These are phyloP conservation scores for Coecobrya sp. DNA, from an alignment of 2,888 invertebrate genomes.

Conservation along the genomic window DNA sequence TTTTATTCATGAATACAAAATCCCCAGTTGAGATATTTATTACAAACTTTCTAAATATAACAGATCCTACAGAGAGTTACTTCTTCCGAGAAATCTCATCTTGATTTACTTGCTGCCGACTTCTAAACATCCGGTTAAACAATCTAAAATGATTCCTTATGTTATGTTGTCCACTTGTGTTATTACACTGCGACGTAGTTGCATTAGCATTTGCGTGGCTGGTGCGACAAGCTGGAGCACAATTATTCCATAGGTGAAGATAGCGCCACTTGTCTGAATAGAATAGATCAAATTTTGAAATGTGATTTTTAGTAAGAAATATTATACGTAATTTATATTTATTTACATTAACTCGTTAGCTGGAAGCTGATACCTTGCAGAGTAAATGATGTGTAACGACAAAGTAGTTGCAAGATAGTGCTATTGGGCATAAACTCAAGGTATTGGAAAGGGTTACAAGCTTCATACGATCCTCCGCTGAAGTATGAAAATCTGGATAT, in stretches of 20 bases:
- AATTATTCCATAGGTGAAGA: conserved; percentile 28
- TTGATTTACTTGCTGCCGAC: too few species aligned
- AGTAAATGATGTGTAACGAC: not conserved
- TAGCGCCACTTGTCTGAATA: conserved; percentile 9
- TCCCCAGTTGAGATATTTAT: too few species aligned
- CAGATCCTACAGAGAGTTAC: too few species aligned
- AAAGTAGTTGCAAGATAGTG: conserved; percentile 3
- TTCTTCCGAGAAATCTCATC: too few species aligned
- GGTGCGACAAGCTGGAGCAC: conserved; percentile 21
- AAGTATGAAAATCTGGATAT: too few species aligned
- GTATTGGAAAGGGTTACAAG: not conserved
- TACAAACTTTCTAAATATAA: too few species aligned
- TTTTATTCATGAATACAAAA: too few species aligned
- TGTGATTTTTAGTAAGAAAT: not conserved
- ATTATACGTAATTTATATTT: too few species aligned
- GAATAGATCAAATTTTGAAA: not conserved
- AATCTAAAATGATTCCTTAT: too few species aligned
- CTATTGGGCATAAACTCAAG: not conserved
- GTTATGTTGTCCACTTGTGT: too few species aligned
- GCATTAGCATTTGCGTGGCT: not conserved
- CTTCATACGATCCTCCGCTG: not conserved
- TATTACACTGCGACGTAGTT: not conserved
- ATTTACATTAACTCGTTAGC: too few species aligned
- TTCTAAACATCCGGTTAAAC: too few species aligned
- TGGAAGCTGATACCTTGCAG: conserved; percentile 26